Percentiles rank a stretch among this genome's conserved stretches.
These are phyloP conservation scores for Turdus rufiventris DNA, from an alignment of 2,113 vertebrate genomes.

Conservation along the genomic window DNA sequence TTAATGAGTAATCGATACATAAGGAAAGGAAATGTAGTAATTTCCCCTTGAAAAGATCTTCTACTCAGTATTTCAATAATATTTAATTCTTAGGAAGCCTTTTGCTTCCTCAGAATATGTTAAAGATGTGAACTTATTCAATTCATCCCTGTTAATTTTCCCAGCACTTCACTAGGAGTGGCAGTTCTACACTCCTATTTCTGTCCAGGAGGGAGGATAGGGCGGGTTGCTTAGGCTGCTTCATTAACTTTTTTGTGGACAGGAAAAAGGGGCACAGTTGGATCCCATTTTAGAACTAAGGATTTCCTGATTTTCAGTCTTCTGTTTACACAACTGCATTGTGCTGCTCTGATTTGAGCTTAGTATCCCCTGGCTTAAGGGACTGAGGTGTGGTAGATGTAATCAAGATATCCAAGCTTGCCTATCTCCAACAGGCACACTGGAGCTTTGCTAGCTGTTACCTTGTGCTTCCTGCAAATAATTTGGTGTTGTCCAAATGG, in stretches of 20 bases:
- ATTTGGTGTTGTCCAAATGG: not conserved
- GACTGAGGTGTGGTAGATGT: not conserved
- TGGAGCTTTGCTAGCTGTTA: not conserved
- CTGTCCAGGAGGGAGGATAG: not conserved
- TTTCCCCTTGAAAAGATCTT: conserved; percentile 49
- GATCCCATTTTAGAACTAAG: conserved; percentile 38
- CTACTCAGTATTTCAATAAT: not conserved
- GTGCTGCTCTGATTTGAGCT: not conserved
- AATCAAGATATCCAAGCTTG: not conserved
- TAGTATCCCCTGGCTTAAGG: not conserved
- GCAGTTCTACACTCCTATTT: not conserved
- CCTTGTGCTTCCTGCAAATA: not conserved
- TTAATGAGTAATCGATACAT: conserved; percentile 67
- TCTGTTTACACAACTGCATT: conserved; percentile 36
- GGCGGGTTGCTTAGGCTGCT: not conserved
- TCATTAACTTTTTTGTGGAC: conserved; percentile 49
- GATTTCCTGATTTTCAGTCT: conserved; percentile 34
- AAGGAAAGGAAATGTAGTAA: conserved; percentile 35
- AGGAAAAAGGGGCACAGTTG: conserved; percentile 37
- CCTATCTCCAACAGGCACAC: not conserved
- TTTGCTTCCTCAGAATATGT: not conserved
- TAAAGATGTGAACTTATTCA: not conserved
- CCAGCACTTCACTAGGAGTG: not conserved
- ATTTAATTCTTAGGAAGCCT: not conserved
- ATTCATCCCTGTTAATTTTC: not conserved